phyloP scores from a whole-genome alignment of 2,888 invertebrate species.

The Dryococelus australis region DNA sequence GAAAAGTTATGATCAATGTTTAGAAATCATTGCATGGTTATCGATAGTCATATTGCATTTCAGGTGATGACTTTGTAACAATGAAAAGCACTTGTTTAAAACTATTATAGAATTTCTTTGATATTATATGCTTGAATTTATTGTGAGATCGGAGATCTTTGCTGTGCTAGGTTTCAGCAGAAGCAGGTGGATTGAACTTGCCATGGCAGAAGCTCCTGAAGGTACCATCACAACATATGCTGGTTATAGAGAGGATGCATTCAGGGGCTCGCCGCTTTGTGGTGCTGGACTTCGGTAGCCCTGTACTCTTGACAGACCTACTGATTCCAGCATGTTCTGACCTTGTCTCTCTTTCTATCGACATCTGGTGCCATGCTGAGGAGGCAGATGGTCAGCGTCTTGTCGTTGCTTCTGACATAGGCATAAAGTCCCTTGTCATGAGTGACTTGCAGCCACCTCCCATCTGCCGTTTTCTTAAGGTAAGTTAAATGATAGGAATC shows the following conservation, averaged over 20 bases:
- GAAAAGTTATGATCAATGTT: no score
- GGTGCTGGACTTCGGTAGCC: constrained; percentile 89
- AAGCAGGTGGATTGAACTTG: constrained; percentile 39
- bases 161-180: neutral
- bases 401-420: constrained; percentile 86
- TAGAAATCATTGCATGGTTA: no score
- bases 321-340: constrained; percentile 82
- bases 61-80: no score
- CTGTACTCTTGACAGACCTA: constrained; percentile 85
- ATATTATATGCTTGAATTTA: no score
- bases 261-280: constrained; percentile 92
- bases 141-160: no score
- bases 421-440: constrained; percentile 82
- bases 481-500: constrained; percentile 54
- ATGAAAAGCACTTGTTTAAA: no score
- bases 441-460: constrained; percentile 91
- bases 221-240: constrained; percentile 80
- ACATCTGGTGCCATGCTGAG: constrained; percentile 89
- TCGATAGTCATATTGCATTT: no score
- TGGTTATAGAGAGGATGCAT: constrained; percentile 93
- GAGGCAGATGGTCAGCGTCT: constrained; percentile 85
- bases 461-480: constrained; percentile 88
- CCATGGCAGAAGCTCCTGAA: constrained; percentile 81
- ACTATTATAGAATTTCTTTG: no score
- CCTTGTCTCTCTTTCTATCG: constrained; percentile 84